phyloP scores from a whole-genome alignment of 1,140 invertebrate species.

The Orchestia grillus region DNA sequence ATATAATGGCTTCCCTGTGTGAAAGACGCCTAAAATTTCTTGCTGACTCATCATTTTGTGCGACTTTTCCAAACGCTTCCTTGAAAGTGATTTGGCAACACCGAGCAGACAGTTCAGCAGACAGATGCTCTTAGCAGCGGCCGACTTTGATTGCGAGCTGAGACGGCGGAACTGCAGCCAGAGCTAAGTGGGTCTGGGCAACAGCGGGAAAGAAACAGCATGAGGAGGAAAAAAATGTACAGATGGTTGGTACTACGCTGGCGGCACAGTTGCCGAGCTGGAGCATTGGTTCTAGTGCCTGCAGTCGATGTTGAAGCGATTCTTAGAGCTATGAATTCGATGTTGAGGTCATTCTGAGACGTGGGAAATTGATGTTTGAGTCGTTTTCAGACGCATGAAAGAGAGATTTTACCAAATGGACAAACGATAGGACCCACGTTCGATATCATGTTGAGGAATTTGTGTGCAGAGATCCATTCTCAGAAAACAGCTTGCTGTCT shows the following conservation, averaged over 20 bases:
- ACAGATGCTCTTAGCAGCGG: not conserved
- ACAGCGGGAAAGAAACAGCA: not conserved
- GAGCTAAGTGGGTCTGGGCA: not conserved
- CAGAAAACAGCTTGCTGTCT: too few species aligned
- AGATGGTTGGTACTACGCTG: not conserved
- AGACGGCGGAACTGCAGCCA: not conserved
- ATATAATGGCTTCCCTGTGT: not conserved
- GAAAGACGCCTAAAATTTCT: not conserved
- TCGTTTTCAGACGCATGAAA: not conserved
- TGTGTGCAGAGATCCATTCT: too few species aligned
- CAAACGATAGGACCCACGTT: too few species aligned
- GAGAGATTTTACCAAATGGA: too few species aligned
- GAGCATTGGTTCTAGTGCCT: not conserved
- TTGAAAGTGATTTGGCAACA: not conserved
- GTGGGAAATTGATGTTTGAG: not conserved
- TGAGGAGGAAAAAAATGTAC: not conserved
- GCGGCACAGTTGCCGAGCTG: not conserved
- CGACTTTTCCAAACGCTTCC: not conserved
- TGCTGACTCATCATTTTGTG: not conserved
- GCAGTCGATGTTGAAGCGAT: not conserved
- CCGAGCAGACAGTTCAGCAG: not conserved
- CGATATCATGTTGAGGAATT: too few species aligned
- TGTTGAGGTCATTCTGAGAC: not conserved
- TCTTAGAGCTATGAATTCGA: not conserved
- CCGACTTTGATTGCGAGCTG: not conserved